Conservation (phyloP, 2,113 vertebrate genomes). For the Chaetura pelagica region DNA sequence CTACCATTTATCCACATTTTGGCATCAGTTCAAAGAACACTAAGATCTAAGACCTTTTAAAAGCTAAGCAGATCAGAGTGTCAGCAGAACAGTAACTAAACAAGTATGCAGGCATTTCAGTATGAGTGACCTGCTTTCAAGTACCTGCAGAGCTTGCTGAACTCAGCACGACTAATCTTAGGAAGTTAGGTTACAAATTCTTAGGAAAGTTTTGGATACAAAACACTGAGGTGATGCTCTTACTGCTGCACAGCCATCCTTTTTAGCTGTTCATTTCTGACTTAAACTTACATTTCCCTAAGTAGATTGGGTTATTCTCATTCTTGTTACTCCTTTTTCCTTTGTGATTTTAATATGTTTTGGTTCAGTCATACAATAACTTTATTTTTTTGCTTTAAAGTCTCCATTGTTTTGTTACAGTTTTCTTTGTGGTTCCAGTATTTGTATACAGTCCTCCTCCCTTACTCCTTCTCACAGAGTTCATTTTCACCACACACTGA, state of each 20-base stretch:
- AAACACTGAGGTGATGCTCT: not conserved
- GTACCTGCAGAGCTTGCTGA: not conserved
- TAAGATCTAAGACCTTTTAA: not conserved
- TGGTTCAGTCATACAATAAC: not conserved
- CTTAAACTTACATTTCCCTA: not conserved
- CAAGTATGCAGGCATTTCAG: accelerated
- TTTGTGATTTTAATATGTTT: not conserved
- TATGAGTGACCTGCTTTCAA: not conserved
- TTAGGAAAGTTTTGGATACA: not conserved
- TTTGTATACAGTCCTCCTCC: not conserved
- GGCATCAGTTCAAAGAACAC: not conserved
- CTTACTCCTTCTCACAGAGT: not conserved
- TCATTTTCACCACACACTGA: not conserved
- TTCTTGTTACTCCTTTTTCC: not conserved
- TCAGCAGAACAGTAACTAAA: not conserved
- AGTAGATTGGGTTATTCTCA: not conserved
- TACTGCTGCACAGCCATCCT: not conserved
- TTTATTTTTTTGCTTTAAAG: not conserved
- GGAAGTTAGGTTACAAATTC: not conserved
- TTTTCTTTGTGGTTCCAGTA: not conserved
- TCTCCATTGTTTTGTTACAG: not conserved
- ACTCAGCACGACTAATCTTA: not conserved
- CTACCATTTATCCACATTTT: not conserved
- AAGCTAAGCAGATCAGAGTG: not conserved
- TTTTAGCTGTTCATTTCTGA: not conserved